phyloP scores from a whole-genome alignment of 2,888 invertebrate genomes.

The Corythucha ciliata region DNA sequence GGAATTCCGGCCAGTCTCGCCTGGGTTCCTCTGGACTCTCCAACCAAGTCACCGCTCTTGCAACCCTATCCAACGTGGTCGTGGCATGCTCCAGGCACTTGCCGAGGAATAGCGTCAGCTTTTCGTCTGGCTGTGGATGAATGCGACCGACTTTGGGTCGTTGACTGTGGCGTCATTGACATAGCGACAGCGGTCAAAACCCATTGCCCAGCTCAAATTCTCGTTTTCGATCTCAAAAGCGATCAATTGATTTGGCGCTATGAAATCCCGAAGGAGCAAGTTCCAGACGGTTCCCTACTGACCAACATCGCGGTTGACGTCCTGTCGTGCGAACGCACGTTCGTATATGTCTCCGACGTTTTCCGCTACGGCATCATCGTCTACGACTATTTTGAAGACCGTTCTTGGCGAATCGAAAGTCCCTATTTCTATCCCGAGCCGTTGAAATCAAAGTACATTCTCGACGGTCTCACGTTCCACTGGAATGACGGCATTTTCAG shows the following conservation, averaged over 20 bases:
- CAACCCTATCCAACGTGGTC: conserved; percentile 75
- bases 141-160: conserved; percentile 68
- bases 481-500: conserved; percentile 74
- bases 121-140: conserved; percentile 47
- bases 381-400: conserved; percentile 61
- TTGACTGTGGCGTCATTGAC: conserved; percentile 62
- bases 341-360: conserved; percentile 59
- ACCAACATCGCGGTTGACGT: conserved; percentile 72
- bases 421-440: conserved; percentile 58
- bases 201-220: conserved; percentile 52
- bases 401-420: conserved; percentile 65
- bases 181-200: conserved; percentile 47
- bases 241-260: conserved; percentile 60
- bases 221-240: conserved; percentile 62
- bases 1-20: conserved; percentile 68
- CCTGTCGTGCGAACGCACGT: conserved; percentile 54
- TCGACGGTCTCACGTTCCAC: conserved; percentile 38
- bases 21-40: conserved; percentile 60
- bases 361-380: conserved; percentile 52
- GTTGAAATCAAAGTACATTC: conserved; percentile 35
- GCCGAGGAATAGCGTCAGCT: conserved; percentile 41
- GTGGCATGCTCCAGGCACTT: conserved; percentile 49
- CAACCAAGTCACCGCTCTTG: conserved; percentile 53
- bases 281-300: conserved; percentile 51
- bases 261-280: conserved; percentile 53